A percentile compares a stretch with the other conserved stretches of the same genome.
Evolutionary conservation across 2,797 vertebrate species (phyloP).

Genomic region (Phalanger gymnotis): DNA sequence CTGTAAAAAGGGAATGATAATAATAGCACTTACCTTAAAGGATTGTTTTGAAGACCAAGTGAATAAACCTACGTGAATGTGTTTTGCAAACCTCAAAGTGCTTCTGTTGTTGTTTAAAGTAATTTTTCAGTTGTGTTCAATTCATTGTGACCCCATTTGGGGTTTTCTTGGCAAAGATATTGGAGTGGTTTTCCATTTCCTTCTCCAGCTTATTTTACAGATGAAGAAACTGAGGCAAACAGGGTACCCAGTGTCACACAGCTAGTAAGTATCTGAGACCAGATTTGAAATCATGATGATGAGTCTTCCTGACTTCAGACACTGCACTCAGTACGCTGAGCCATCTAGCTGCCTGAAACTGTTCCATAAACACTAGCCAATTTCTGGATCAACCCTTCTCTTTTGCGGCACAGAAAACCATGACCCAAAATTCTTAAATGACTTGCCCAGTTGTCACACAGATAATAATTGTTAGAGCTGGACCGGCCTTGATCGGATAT

Average conservation of each 20-base stretch:
- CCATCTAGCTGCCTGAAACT: no score
- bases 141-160: background rate
- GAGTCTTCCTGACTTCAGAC: no score
- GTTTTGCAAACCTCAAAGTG: background rate
- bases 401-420: background rate
- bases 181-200: background rate
- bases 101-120: background rate
- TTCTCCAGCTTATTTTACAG: no score
- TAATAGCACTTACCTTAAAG: background rate
- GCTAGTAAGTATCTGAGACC: no score
- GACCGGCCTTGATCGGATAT: background rate
- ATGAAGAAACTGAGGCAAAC: no score
- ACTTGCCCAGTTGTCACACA: no score
- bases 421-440: background rate
- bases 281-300: no score
- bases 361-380: background rate
- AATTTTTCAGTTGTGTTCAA: background rate
- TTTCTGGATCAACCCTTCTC: background rate
- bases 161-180: background rate
- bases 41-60: no score
- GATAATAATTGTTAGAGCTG: background rate
- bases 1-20: background rate
- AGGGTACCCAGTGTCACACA: no score
- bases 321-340: rapidly evolving
- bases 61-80: background rate